Base-by-base conservation (phyloP, 2,797 vertebrate genomes). In the Naso thynnoides region DNA sequence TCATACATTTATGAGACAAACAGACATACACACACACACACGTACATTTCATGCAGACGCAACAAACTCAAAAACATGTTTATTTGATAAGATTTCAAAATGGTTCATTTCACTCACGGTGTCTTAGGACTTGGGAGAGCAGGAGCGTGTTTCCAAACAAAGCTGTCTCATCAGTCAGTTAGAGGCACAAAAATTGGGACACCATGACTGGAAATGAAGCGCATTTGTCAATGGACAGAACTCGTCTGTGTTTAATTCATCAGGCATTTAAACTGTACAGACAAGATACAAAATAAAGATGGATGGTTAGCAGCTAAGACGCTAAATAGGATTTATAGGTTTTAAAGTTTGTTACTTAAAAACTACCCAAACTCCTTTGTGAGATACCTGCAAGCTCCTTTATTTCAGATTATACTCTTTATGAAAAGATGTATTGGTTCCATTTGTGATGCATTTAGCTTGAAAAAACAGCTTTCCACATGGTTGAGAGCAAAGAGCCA, bases 11-110 rank as follows among this genome's bases (percentile, higher is more conserved):
- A 77, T 31, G 42, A 84, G 62, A 59, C 63, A 72, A 50, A 81
- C 54, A 66, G 13, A 62, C 45, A 64, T 48, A 68, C 15, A 61
- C 47, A 66, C 8, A 67, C 44, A 47, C 31, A n/a, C n/a, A 41
- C 18, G 31, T 19, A 65, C 19, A 14, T 19, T 21, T 15, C 29
- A 50, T 21, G 42, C 33, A 57, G 14, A 38, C 21, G 38, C 15
- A 5, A 56, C 74, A 39, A 50, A 74, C 45, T 55, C 53, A 45
- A 57, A 68, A 54, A 76, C 81, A 86, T 87, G 93, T 91, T 87
- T 87, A 88, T 91, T 90, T 93, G 87, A 95, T 93, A 88, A 74
- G 81, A 86, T 91, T 92, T 90, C 74, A 73, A 79, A 83, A 90
- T 64, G 90, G 84, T 89, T 90, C 77, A 78, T 84, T 84, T 92